Conservation (phyloP, 2,797 vertebrate genomes). For the Phoxinus dragarum region DNA sequence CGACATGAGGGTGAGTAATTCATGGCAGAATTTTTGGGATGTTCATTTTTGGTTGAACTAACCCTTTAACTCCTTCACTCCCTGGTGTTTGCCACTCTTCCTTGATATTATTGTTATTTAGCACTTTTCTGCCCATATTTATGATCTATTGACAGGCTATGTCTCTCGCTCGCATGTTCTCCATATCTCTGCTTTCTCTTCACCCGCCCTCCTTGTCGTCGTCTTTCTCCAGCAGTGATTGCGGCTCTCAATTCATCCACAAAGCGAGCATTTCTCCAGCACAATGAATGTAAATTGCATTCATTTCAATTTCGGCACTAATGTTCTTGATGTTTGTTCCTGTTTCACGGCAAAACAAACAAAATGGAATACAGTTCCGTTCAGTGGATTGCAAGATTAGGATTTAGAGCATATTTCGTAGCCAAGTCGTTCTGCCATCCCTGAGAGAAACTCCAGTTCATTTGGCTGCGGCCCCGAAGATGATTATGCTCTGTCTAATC, state of each 20-base stretch:
- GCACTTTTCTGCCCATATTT: background rate
- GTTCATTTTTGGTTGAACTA: too few species aligned
- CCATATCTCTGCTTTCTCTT: slow-evolving; percentile 1
- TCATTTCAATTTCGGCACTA: slow-evolving; percentile 60
- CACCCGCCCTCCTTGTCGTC: background rate
- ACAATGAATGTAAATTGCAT: slow-evolving; percentile 65
- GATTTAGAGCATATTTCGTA: slow-evolving; percentile 46
- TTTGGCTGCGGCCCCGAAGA: slow-evolving; percentile 21
- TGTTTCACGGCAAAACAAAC: slow-evolving; percentile 58
- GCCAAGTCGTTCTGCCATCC: slow-evolving; percentile 36
- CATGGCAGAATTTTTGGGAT: too few species aligned
- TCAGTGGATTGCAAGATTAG: slow-evolving; percentile 40
- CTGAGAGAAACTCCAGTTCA: slow-evolving; percentile 41
- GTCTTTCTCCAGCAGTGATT: slow-evolving; percentile 50
- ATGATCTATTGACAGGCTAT: slow-evolving; percentile 23
- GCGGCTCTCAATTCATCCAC: slow-evolving; percentile 58
- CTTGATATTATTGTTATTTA: background rate
- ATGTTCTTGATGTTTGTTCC: slow-evolving; percentile 61
- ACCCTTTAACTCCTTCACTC: background rate
- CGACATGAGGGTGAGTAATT: too few species aligned
- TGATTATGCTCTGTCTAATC: slow-evolving; percentile 48
- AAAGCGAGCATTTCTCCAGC: slow-evolving; percentile 46
- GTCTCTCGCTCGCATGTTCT: slow-evolving; percentile 3
- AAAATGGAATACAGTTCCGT: slow-evolving; percentile 48
- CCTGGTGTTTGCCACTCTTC: background rate